Conservation (phyloP, 92 coral and sea anemone species). For the Anthopleura xanthogrammica region DNA sequence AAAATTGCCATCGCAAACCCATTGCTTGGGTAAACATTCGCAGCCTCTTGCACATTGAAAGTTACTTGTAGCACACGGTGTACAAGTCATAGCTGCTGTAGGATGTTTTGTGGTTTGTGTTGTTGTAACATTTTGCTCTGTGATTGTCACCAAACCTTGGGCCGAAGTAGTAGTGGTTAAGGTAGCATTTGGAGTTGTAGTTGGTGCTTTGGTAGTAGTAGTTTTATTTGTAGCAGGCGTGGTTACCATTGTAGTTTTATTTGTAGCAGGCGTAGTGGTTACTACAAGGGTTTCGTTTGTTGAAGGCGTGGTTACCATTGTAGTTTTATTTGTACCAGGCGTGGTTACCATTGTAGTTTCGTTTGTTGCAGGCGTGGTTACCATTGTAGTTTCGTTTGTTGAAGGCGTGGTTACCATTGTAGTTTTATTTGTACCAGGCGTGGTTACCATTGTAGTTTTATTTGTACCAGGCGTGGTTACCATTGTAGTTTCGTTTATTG, state of each 20-base stretch:
- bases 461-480: neutral
- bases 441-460: slow-evolving; percentile 27
- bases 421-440: neutral
- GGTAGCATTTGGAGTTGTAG: too few species aligned
- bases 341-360: neutral
- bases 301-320: neutral
- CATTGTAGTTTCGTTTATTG: neutral
- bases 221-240: neutral
- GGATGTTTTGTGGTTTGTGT: slow-evolving; percentile 4
- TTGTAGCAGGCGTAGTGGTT: neutral
- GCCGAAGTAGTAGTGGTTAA: neutral
- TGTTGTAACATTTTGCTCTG: neutral
- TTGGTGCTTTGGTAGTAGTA: neutral
- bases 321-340: neutral
- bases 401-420: slow-evolving; percentile 1
- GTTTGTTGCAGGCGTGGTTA: neutral
- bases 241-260: neutral
- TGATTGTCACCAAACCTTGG: neutral
- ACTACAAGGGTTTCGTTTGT: neutral
- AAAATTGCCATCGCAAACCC: slow-evolving; percentile 49
- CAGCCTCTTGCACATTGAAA: slow-evolving; percentile 39
- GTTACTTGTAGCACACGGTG: slow-evolving; percentile 36
- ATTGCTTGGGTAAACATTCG: slow-evolving; percentile 38
- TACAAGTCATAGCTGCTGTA: slow-evolving; percentile 17
- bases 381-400: neutral